Evolutionary conservation across 2,888 invertebrate genomes (phyloP), one percentile per base, ranked within the genome.

Genomic region (Eupeodes luniger): DNA sequence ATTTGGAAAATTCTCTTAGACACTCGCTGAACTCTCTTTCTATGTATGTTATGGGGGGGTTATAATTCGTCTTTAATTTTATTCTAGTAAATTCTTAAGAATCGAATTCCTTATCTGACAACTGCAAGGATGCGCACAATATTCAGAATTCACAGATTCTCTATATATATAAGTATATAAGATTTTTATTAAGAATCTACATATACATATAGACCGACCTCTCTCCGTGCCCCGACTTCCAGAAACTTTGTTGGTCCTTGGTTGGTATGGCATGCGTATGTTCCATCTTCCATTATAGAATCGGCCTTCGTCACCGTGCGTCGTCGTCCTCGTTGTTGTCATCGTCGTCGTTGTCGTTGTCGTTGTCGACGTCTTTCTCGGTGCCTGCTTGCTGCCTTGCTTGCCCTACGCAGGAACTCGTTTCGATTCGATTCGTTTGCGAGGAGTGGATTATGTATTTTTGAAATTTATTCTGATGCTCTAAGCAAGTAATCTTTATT

Each of bases 51-150:
- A 9, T 40, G 40, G 9, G 40, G 9, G 9, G 16, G 9, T 3
- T n/a, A 14, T 4, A 34, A 59, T 34, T 14, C 72, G 40, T 27
- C 14, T 49, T 27, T 11, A 14, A 47, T 34, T 53, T 57, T 55
- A 57, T 47, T 69, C 4, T 62, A 51, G 40, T 72, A 64, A 40
- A 57, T 77, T 72, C 57, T 57, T 66, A 11, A 59, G 64, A 72
- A 82, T 82, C 69, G 49, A 82, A 64, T 77, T 64, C 70, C 62
- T 70, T 77, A 77, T 82, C 64, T 77, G 47, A 19, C 57, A 62
- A 77, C 62, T 77, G 77, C 70, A 53, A 77, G 62, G 70, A 72
- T 72, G 70, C 53, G 70, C 57, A 72, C 70, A 69, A 40, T 69
- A 69, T 72, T 47, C 55, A 72, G 27, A 72, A 72, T 72, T 72